phyloP scores from a whole-genome alignment of 2,113 vertebrate species.

The Channa argus region DNA sequence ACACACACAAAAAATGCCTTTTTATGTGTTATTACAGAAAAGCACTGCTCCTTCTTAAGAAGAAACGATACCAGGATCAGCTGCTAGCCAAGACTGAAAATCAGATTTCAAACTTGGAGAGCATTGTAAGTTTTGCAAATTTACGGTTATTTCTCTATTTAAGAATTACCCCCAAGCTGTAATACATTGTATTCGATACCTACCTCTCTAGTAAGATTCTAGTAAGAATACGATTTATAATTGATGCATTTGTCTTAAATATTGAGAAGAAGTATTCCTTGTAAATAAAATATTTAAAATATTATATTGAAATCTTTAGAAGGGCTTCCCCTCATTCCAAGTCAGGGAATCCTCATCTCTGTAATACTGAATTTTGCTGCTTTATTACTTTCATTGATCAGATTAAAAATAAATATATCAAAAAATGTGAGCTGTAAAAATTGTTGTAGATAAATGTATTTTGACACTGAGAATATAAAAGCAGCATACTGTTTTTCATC shows the following conservation, averaged over 20 bases:
- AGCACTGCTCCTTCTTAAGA: slow-evolving; percentile 92
- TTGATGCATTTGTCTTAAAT: neutral
- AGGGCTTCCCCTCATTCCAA: too few species aligned
- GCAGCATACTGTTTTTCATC: neutral
- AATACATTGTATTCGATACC: too few species aligned
- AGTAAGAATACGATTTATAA: neutral
- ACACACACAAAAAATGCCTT: neutral
- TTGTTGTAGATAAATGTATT: too few species aligned
- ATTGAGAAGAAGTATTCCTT: too few species aligned
- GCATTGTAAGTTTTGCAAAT: slow-evolving; percentile 84
- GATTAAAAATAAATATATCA: too few species aligned
- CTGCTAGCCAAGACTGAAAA: slow-evolving; percentile 91
- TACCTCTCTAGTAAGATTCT: too few species aligned
- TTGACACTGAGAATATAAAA: neutral
- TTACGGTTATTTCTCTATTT: neutral
- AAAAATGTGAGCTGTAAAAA: too few species aligned
- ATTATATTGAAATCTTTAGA: too few species aligned
- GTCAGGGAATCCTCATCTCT: too few species aligned
- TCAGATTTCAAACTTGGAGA: slow-evolving; percentile 94
- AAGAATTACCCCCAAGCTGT: neutral
- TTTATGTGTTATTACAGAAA: slow-evolving; percentile 78
- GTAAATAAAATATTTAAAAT: too few species aligned
- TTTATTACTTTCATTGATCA: too few species aligned
- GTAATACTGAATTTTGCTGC: too few species aligned
- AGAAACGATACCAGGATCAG: slow-evolving; percentile 93